These are phyloP conservation scores for Callocephalon fimbriatum DNA, from an alignment of 2,113 vertebrate genomes.

Conservation along the genomic window DNA sequence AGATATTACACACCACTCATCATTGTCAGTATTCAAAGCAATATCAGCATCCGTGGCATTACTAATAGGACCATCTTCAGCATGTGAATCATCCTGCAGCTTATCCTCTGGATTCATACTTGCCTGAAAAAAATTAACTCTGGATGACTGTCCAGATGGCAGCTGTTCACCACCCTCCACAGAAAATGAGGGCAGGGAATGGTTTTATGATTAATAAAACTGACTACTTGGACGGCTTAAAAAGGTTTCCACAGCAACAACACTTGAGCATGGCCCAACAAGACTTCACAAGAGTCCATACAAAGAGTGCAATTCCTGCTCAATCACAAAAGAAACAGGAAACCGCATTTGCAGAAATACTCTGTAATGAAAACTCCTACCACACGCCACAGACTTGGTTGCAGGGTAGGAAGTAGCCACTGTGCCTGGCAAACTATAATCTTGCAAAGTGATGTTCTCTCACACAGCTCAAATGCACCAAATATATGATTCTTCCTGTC, in stretches of 20 bases:
- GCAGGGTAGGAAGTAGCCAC: background rate
- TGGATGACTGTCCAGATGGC: background rate
- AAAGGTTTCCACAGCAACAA: background rate
- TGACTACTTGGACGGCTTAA: background rate
- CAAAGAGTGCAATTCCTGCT: rapidly evolving
- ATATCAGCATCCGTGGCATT: background rate
- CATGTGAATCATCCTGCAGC: background rate
- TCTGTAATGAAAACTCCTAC: background rate
- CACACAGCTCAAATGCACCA: background rate
- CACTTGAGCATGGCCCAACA: background rate
- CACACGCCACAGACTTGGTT: background rate
- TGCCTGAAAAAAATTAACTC: background rate
- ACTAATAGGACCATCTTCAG: background rate
- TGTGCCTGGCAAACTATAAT: background rate
- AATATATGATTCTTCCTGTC: background rate
- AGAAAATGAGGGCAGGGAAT: background rate
- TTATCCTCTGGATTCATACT: background rate
- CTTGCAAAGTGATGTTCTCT: background rate
- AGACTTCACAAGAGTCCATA: background rate
- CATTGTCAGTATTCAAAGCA: conserved; percentile 50
- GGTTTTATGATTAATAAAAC: background rate
- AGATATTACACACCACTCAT: conserved; percentile 63
- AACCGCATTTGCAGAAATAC: background rate
- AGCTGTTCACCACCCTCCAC: background rate
- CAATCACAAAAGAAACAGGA: background rate